Conservation (phyloP, 1,140 invertebrate genomes). For the Schlechtendalia chinensis region DNA sequence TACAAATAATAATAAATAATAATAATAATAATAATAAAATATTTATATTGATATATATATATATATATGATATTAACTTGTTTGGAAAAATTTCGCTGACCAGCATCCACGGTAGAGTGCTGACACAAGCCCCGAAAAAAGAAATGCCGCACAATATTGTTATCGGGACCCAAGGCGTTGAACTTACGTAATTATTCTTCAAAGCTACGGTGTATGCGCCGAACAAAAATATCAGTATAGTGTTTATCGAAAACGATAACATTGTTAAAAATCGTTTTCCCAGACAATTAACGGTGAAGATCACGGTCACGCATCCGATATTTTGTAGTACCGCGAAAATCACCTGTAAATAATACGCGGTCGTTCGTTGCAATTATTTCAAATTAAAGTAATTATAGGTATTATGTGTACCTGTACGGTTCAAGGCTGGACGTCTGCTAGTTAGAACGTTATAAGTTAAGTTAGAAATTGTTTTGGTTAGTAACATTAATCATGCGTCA, state of each 20-base stretch:
- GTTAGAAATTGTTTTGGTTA: too few species aligned
- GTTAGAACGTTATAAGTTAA: too few species aligned
- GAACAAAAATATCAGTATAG: not conserved
- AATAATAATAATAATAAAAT: too few species aligned
- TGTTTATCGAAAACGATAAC: not conserved
- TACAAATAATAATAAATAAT: too few species aligned
- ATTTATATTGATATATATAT: not conserved
- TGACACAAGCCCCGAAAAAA: constrained; percentile 50
- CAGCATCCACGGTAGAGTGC: constrained; percentile 52
- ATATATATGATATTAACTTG: constrained; percentile 49
- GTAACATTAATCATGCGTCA: too few species aligned
- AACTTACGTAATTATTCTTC: not conserved
- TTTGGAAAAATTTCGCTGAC: constrained; percentile 52
- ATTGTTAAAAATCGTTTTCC: constrained; percentile 46
- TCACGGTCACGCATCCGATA: not conserved
- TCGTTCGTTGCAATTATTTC: not conserved
- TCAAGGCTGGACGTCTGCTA: too few species aligned
- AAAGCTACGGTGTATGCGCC: constrained; percentile 16
- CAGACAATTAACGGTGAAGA: constrained; percentile 16
- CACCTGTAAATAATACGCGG: not conserved
- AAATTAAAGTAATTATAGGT: too few species aligned
- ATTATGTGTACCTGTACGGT: too few species aligned
- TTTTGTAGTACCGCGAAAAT: constrained; percentile 1
- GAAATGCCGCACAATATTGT: constrained; percentile 39
- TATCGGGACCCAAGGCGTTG: constrained; percentile 50